Conservation (phyloP, 2,888 invertebrate genomes). For the Pachymerium ferrugineum region DNA sequence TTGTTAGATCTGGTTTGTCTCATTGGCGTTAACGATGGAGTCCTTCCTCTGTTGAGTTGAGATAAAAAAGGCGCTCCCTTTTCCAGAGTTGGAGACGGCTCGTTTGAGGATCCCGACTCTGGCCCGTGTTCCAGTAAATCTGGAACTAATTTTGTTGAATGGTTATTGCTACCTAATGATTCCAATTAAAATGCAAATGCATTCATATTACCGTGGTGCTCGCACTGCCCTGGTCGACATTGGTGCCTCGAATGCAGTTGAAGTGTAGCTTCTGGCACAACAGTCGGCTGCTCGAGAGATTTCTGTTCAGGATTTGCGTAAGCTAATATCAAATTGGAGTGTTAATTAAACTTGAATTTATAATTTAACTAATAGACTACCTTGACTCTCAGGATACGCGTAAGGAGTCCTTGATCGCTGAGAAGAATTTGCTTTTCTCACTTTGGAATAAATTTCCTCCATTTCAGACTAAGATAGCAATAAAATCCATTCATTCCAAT, state of each 20-base stretch:
- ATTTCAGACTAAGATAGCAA: slow-evolving; percentile 7
- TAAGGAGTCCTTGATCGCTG: slow-evolving; percentile 27
- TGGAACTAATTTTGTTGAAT: neutral
- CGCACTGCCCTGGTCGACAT: slow-evolving; percentile 12
- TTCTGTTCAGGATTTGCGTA: slow-evolving; percentile 26
- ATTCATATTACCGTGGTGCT: slow-evolving; percentile 18
- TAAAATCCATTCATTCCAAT: too few species aligned
- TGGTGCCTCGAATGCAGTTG: slow-evolving; percentile 28
- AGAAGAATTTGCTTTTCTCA: slow-evolving; percentile 26
- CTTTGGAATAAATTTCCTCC: slow-evolving; percentile 32
- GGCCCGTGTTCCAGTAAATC: slow-evolving; percentile 30
- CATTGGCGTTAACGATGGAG: neutral
- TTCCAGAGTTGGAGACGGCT: slow-evolving; percentile 18
- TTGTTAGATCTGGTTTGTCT: slow-evolving; percentile 12
- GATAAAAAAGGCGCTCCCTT: neutral
- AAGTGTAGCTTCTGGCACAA: neutral
- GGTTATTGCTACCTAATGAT: neutral
- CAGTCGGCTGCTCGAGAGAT: neutral
- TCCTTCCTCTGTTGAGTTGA: neutral
- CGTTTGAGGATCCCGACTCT: slow-evolving; percentile 29
- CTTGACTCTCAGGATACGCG: slow-evolving; percentile 31
- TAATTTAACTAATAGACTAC: neutral
- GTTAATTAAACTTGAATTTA: neutral
- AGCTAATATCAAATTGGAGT: neutral
- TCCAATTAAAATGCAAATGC: neutral